A percentile compares a stretch with the other conserved stretches of the same genome.
Conservation (phyloP, 2,888 invertebrate species). For the Eristalis tenax region DNA sequence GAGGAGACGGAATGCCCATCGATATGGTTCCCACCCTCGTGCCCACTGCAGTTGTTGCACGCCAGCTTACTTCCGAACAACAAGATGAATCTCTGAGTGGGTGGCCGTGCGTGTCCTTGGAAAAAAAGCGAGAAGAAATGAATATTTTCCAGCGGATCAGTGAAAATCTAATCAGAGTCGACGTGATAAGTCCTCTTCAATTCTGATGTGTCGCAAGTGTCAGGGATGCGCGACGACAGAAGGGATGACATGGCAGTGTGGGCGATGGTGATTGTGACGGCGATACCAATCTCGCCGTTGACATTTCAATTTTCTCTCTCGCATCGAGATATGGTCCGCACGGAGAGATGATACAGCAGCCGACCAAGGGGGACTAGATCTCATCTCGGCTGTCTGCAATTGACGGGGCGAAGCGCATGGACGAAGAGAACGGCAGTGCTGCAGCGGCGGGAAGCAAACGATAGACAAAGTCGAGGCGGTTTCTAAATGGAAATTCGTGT, state of each 20-base stretch:
- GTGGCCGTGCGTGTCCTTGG: constrained; percentile 22
- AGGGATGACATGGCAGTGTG: constrained; percentile 14
- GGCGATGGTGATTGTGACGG: constrained; percentile 27
- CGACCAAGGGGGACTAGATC: constrained; percentile 10
- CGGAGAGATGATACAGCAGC: background rate
- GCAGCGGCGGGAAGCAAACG: background rate
- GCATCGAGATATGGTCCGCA: constrained; percentile 22
- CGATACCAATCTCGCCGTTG: constrained; percentile 68
- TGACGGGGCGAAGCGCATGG: constrained; percentile 33
- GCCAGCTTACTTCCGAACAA: constrained; percentile 61
- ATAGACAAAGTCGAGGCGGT: background rate
- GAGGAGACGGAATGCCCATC: constrained; percentile 30
- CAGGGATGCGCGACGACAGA: constrained; percentile 24
- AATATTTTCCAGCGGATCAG: constrained; percentile 53
- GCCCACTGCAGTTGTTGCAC: constrained; percentile 27
- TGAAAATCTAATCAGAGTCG: constrained; percentile 72
- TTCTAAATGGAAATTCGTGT: constrained; percentile 60
- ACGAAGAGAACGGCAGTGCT: background rate
- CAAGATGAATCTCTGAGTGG: constrained; percentile 56
- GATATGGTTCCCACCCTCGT: constrained; percentile 52
- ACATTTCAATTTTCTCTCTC: constrained; percentile 70
- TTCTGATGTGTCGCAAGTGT: constrained; percentile 68
- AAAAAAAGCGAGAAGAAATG: constrained; percentile 23
- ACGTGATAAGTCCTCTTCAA: constrained; percentile 72
- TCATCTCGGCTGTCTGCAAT: constrained; percentile 51